phyloP scores from a whole-genome alignment of 2,797 vertebrate genomes.

The Lateolabrax maculatus region DNA sequence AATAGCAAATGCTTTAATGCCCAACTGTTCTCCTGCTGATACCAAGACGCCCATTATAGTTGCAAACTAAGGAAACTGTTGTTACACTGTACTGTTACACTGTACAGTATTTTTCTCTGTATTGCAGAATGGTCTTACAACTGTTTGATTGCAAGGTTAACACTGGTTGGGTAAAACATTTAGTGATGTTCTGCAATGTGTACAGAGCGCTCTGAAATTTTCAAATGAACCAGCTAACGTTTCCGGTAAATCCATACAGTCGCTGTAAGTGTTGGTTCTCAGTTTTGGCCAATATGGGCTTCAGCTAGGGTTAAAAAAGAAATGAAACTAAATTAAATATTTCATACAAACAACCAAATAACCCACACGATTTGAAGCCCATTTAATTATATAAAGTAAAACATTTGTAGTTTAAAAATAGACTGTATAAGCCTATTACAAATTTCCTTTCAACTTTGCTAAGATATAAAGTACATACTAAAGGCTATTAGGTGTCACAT shows the following conservation, averaged over 20 bases:
- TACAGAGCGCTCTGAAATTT: not conserved
- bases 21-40: not conserved
- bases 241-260: not conserved
- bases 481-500: conserved; percentile 58
- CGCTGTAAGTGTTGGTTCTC: not conserved
- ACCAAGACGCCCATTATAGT: not conserved
- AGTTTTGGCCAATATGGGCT: not conserved
- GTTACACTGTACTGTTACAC: not conserved
- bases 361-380: not conserved
- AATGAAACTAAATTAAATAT: conserved; percentile 4
- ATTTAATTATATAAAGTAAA: conserved; percentile 3
- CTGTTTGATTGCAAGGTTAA: not conserved
- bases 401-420: conserved; percentile 1
- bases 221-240: not conserved
- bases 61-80: not conserved
- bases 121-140: not conserved
- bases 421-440: not conserved
- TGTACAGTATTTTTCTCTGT: not conserved
- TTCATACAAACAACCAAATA: not conserved
- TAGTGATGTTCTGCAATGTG: not conserved
- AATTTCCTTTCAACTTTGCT: conserved; percentile 10
- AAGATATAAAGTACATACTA: conserved; percentile 33
- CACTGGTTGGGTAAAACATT: not conserved
- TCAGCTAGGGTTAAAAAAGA: not conserved
- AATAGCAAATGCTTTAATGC: not conserved